Evolutionary conservation across 2,113 vertebrate species (phyloP).

Genomic region (Embiotoca jacksoni): DNA sequence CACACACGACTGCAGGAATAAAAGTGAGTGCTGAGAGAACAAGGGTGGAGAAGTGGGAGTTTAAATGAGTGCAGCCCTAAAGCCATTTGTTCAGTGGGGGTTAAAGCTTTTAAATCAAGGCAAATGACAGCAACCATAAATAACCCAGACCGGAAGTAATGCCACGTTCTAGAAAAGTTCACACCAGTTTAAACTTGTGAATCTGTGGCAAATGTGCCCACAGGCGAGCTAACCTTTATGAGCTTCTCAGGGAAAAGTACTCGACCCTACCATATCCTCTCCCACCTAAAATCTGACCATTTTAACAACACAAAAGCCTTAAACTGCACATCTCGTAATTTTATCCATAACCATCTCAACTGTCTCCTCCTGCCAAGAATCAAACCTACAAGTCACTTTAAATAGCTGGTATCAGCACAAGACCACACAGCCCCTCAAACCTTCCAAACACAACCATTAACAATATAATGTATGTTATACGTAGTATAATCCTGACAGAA

Average conservation of each 20-base stretch:
- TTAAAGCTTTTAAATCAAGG: slow-evolving; percentile 24
- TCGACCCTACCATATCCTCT: background rate
- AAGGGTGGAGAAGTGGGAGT: background rate
- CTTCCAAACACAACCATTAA: too few species aligned
- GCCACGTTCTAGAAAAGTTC: slow-evolving; percentile 9
- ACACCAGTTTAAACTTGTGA: slow-evolving; percentile 35
- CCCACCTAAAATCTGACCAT: background rate
- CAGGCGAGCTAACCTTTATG: background rate
- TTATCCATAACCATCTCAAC: too few species aligned
- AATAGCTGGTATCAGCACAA: too few species aligned
- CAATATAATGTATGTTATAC: too few species aligned
- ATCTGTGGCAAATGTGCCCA: slow-evolving; percentile 9
- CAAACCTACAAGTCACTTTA: too few species aligned
- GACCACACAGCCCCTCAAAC: too few species aligned
- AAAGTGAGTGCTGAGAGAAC: background rate
- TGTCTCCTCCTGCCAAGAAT: too few species aligned
- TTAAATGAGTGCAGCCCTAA: background rate
- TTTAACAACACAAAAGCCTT: background rate
- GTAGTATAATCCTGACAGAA: too few species aligned
- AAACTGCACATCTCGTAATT: background rate
- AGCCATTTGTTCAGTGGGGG: slow-evolving; percentile 36
- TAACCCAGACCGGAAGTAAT: slow-evolving; percentile 20
- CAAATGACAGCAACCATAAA: slow-evolving; percentile 36
- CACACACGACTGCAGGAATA: background rate
- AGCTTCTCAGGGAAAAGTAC: background rate